Evolutionary conservation across 2,797 vertebrate genomes (phyloP).

Genomic region (Eulemur rubriventer): DNA sequence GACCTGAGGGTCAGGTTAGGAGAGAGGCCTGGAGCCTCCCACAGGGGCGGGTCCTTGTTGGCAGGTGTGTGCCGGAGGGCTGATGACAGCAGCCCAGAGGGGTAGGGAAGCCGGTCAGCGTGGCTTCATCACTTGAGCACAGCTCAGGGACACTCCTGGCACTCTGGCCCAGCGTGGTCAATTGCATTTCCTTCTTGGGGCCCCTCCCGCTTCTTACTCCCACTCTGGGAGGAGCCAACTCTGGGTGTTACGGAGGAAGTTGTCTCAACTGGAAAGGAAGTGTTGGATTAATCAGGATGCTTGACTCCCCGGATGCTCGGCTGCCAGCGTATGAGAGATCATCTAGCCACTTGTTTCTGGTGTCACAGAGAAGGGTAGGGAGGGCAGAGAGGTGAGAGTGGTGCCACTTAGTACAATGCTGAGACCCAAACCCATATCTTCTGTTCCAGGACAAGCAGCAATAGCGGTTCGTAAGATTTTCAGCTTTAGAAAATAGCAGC

Average conservation of each 20-base stretch:
- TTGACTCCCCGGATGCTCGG: not conserved
- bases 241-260: not conserved
- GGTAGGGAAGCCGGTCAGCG: not conserved
- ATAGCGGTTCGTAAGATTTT: not conserved
- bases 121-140: not conserved
- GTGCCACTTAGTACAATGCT: not conserved
- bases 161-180: not conserved
- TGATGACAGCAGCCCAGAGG: not conserved
- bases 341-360: not conserved
- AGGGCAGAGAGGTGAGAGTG: not conserved
- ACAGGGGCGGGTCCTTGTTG: accelerated
- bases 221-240: not conserved
- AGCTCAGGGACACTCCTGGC: not conserved
- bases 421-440: not conserved
- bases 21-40: not conserved
- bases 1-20: not conserved
- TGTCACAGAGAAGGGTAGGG: not conserved
- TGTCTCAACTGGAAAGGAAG: not conserved
- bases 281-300: not conserved
- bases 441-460: not conserved
- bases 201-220: not conserved
- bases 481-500: not conserved
- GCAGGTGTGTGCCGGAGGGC: not conserved
- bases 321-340: not conserved
- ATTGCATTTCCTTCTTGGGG: not conserved